phyloP scores from a whole-genome alignment of 1,140 invertebrate genomes.

The Brachionus koreanus region DNA sequence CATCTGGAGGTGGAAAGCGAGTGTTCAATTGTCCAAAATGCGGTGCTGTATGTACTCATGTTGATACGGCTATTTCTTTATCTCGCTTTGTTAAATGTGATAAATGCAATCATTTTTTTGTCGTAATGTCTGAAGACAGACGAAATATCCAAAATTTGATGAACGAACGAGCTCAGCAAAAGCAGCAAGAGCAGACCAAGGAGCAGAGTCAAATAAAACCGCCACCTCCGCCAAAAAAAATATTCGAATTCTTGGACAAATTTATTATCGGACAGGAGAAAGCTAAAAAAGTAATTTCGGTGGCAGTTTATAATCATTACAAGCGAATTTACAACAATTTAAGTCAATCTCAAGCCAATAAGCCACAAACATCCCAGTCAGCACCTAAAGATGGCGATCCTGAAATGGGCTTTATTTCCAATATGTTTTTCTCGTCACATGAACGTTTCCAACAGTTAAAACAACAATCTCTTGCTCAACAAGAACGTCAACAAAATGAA shows the following conservation, averaged over 20 bases:
- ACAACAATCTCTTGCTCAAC: slow-evolving; percentile 58
- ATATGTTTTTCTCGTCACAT: slow-evolving; percentile 61
- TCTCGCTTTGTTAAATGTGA: slow-evolving; percentile 94
- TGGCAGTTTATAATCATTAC: slow-evolving; percentile 98
- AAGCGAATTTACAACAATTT: slow-evolving; percentile 93
- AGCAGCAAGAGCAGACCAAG: slow-evolving; percentile 22
- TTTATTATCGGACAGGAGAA: slow-evolving; percentile 97
- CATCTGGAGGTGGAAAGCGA: slow-evolving; percentile 7
- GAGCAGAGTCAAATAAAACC: slow-evolving; percentile 14
- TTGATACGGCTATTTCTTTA: slow-evolving; percentile 87
- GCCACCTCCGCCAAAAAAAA: slow-evolving; percentile 60
- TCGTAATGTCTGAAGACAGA: slow-evolving; percentile 75
- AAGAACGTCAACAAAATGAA: slow-evolving; percentile 49
- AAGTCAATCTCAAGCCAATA: slow-evolving; percentile 59
- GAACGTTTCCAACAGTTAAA: slow-evolving; percentile 73
- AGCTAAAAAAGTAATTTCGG: slow-evolving; percentile 96
- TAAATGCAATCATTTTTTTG: slow-evolving; percentile 95
- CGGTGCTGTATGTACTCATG: slow-evolving; percentile 88
- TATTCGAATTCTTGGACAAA: slow-evolving; percentile 87
- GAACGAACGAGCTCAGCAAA: background rate
- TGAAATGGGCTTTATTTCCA: slow-evolving; percentile 38
- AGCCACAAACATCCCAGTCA: slow-evolving; percentile 46
- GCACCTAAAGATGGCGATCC: slow-evolving; percentile 45
- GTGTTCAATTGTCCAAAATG: slow-evolving; percentile 75
- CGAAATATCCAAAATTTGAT: background rate